phyloP scores from a whole-genome alignment of 2,888 invertebrate species.

The Candidula unifasciata region DNA sequence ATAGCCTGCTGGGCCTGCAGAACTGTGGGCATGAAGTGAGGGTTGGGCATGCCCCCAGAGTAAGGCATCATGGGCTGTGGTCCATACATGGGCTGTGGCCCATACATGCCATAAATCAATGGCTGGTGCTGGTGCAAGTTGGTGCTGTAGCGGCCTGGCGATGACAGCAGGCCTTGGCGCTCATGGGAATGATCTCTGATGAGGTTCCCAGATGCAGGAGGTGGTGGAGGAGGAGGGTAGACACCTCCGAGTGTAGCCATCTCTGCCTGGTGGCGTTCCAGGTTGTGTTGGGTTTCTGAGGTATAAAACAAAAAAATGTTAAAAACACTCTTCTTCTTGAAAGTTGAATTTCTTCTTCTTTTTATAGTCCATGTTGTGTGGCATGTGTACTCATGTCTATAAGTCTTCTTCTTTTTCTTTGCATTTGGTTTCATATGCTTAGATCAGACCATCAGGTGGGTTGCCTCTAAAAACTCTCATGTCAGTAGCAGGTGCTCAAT shows the following conservation, averaged over 20 bases:
- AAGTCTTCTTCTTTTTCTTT: too few relatives aligned
- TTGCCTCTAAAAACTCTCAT: too few relatives aligned
- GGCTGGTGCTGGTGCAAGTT: background rate
- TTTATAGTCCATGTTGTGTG: too few relatives aligned
- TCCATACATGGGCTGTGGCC: constrained; percentile 26
- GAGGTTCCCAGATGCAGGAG: constrained; percentile 20
- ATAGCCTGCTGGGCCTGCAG: constrained; percentile 41
- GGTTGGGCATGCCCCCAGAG: constrained; percentile 17
- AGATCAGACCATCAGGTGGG: too few relatives aligned
- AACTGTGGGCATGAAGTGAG: constrained; percentile 23
- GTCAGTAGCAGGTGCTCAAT: too few relatives aligned
- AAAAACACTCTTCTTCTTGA: too few relatives aligned
- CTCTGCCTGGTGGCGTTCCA: constrained; percentile 52
- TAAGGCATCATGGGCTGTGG: constrained; percentile 7
- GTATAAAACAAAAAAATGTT: background rate
- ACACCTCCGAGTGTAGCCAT: constrained; percentile 46
- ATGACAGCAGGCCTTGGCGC: constrained; percentile 27
- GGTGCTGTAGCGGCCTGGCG: constrained; percentile 33
- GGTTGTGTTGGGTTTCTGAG: constrained; percentile 53
- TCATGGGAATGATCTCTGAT: constrained; percentile 30
- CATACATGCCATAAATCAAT: constrained; percentile 46
- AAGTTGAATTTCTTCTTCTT: too few relatives aligned
- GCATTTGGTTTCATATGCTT: too few relatives aligned
- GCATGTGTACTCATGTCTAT: too few relatives aligned
- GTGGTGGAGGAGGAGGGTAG: constrained; percentile 46